phyloP scores from a whole-genome alignment of 1,140 invertebrate genomes.

The Drosophila murphyi region DNA sequence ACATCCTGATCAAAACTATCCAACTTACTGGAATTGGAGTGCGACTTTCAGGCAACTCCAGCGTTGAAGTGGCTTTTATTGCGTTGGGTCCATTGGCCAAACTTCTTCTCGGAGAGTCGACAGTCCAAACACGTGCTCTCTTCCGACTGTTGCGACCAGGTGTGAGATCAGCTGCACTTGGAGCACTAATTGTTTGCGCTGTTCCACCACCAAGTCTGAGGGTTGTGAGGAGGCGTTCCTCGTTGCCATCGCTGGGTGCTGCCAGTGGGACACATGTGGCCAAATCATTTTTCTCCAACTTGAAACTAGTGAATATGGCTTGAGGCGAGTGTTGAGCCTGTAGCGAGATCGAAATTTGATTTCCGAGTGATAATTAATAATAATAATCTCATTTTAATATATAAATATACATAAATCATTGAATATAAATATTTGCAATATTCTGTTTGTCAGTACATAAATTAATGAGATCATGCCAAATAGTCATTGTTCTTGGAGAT shows the following conservation, averaged over 20 bases:
- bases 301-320: conserved; percentile 97
- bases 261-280: not conserved
- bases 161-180: conserved; percentile 52
- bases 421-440: not conserved
- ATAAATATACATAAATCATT: no score
- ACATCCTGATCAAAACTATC: no score
- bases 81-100: not conserved
- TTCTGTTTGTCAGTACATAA: not conserved
- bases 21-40: conserved; percentile 19
- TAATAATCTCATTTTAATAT: no score
- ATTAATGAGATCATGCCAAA: not conserved
- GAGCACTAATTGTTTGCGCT: not conserved
- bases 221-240: conserved; percentile 11
- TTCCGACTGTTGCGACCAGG: conserved; percentile 50
- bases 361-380: not conserved
- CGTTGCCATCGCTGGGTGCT: not conserved
- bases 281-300: conserved; percentile 89
- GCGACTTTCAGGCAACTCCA: not conserved
- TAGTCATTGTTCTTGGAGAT: not conserved
- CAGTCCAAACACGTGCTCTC: conserved; percentile 43
- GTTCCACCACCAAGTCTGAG: conserved; percentile 3
- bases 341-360: not conserved
- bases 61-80: not conserved
- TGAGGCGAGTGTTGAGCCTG: conserved; percentile 90
- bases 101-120: conserved; percentile 6